Conservation (phyloP, 2,888 invertebrate genomes). For the Ormia ochracea region DNA sequence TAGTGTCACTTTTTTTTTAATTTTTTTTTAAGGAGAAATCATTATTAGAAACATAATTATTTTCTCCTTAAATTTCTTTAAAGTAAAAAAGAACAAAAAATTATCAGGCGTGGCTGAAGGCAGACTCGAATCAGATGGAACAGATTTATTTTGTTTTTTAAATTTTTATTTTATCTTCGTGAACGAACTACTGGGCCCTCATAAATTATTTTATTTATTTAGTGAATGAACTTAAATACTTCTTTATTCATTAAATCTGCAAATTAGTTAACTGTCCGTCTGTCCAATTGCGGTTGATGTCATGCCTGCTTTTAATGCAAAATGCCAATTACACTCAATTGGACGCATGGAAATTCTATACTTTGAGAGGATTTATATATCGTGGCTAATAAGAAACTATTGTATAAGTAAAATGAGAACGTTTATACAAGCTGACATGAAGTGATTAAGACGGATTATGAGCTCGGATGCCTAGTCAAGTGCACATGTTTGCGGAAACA, state of each 20-base stretch:
- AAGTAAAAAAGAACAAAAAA: too few species aligned
- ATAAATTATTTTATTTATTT: not conserved
- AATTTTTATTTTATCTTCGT: not conserved
- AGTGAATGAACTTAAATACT: not conserved
- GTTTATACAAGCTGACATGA: not conserved
- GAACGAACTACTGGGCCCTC: not conserved
- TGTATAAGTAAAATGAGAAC: constrained; percentile 34
- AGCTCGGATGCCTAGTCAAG: not conserved
- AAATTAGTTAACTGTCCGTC: not conserved
- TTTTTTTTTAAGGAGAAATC: too few species aligned
- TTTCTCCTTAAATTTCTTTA: too few species aligned
- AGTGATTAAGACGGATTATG: constrained; percentile 41
- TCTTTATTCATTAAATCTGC: not conserved
- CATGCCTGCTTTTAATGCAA: constrained; percentile 42
- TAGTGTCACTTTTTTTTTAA: too few species aligned
- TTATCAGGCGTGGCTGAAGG: too few species aligned
- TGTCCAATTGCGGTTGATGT: not conserved
- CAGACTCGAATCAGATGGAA: too few species aligned
- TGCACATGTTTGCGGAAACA: not conserved
- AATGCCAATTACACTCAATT: constrained; percentile 48
- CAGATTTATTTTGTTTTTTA: too few species aligned
- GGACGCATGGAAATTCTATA: constrained; percentile 27
- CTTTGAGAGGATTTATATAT: constrained; percentile 51
- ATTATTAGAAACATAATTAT: too few species aligned
- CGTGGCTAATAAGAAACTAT: constrained; percentile 26